Base-by-base conservation (phyloP, 2,888 invertebrate species). In the Napeogenes sylphis region DNA sequence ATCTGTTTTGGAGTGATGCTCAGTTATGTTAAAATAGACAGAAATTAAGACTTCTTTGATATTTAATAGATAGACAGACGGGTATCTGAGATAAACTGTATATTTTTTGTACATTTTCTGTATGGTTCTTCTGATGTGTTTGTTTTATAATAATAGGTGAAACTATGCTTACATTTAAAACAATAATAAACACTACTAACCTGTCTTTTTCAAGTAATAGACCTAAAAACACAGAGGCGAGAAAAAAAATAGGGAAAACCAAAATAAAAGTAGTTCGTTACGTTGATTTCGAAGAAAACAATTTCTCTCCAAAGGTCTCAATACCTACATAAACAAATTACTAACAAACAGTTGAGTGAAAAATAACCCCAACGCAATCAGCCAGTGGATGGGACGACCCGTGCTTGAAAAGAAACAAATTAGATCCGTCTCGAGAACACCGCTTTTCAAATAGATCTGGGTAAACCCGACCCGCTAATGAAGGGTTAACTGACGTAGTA, bases 361-460 rank as follows among this genome's bases (percentile, higher is more conserved):
- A 81, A 82, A 76, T 76, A 74, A 72, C 75, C 79, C 77, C 69
- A 58, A 73, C 82, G 80, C 80, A 86, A 87, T 85, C 85, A 85
- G 78, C 77, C 68, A 66, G 73, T 73, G 72, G 78, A 73, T 75
- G 79, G 76, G 78, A 80, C 79, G 80, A 77, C 77, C 75, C 76
- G 78, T 78, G 81, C 81, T 83, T 85, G 85, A 85, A 87, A 86
- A 85, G 86, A 84, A 87, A 85, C 86, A 86, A 88, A 88, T 88
- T 87, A 86, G 87, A 87, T 84, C 79, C 81, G 82, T 83, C 84
- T 87, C 82, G 80, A 87, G 86, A 83, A 84, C 83, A 79, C 76
- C 70, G 77, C 81, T 83, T 82, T 77, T 84, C 79, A 82, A 83
- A 83, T 76, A 75, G 79, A 74, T 71, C 73, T 69, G 74, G 78